These are phyloP conservation scores for Mechanitis messenoides DNA, from an alignment of 2,888 invertebrate genomes.

Conservation along the genomic window DNA sequence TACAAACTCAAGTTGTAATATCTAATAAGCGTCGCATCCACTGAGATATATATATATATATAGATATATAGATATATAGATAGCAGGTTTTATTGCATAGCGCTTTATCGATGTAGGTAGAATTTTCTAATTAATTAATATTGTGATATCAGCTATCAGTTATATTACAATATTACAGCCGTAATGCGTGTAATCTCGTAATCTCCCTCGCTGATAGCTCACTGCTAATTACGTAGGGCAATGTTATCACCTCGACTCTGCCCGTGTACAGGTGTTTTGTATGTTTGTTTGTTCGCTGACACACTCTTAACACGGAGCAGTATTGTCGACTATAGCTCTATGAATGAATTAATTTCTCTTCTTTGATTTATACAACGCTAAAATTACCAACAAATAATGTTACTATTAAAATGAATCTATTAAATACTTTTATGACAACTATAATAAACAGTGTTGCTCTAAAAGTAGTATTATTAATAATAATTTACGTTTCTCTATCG, in stretches of 20 bases:
- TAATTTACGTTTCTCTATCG: too few relatives aligned
- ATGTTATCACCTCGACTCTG: conserved; percentile 14
- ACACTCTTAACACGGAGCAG: neutral
- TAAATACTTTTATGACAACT: too few relatives aligned
- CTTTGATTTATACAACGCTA: too few relatives aligned
- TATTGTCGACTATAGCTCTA: neutral
- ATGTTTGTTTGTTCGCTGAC: conserved; percentile 16
- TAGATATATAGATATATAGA: too few relatives aligned
- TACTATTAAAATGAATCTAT: too few relatives aligned
- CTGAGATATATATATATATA: too few relatives aligned
- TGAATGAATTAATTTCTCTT: too few relatives aligned
- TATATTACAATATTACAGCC: conserved; percentile 32
- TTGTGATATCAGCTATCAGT: conserved; percentile 21
- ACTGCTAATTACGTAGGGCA: conserved; percentile 21
- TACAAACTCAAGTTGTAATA: neutral
- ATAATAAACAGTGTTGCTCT: too few relatives aligned
- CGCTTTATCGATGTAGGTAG: neutral
- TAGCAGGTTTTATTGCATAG: too few relatives aligned
- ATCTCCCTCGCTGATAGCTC: conserved; percentile 23
- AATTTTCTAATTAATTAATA: conserved; percentile 25
- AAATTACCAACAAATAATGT: too few relatives aligned
- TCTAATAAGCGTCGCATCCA: neutral
- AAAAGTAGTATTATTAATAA: too few relatives aligned
- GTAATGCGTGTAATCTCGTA: conserved; percentile 34
- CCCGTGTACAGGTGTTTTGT: conserved; percentile 24